Percentiles rank a stretch among this genome's conserved stretches.
These are phyloP conservation scores for Zeugodacus cucurbitae DNA, from an alignment of 1,140 invertebrate genomes.

Conservation along the genomic window DNA sequence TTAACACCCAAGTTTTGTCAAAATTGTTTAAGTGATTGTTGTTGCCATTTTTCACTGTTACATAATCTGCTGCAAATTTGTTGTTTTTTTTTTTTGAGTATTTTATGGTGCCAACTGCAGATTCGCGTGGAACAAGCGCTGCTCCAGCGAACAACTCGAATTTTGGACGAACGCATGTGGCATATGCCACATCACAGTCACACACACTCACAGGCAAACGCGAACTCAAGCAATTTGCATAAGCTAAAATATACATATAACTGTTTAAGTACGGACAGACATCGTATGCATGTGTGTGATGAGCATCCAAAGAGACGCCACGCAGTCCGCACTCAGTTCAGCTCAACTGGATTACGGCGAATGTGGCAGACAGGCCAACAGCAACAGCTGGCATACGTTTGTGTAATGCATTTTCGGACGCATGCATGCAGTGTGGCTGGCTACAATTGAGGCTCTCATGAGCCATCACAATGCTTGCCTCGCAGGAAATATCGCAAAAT, in stretches of 20 bases:
- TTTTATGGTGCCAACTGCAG: neutral
- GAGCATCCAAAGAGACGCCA: neutral
- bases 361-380: neutral
- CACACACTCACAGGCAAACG: neutral
- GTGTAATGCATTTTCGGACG: neutral
- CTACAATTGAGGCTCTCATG: neutral
- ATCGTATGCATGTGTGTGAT: neutral
- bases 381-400: neutral
- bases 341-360: neutral
- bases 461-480: neutral
- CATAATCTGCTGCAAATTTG: neutral
- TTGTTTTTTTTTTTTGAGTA: neutral
- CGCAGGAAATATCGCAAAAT: neutral
- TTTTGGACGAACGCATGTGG: neutral
- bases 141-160: neutral
- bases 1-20: conserved; percentile 23
- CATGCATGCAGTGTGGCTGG: neutral
- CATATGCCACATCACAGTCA: neutral
- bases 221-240: neutral
- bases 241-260: neutral
- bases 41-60: neutral
- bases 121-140: neutral
- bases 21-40: neutral
- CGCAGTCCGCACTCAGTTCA: neutral
- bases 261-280: neutral